Percentiles rank a stretch among this genome's conserved stretches.
Evolutionary conservation across 2,888 invertebrate species (phyloP).

Genomic region (Lapara coniferarum): DNA sequence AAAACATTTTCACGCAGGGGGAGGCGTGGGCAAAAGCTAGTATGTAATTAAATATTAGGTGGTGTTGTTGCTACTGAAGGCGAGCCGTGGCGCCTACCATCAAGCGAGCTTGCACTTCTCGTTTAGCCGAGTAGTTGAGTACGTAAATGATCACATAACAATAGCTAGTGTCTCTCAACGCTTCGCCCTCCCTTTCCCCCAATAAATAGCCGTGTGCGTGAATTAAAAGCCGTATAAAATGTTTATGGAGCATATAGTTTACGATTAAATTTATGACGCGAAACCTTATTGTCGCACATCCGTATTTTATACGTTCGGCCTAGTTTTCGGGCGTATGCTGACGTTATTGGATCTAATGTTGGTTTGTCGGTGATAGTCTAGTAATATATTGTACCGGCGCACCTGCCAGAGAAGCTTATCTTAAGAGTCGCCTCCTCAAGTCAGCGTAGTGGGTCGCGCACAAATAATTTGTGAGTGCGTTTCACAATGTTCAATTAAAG

Average conservation of each 20-base stretch:
- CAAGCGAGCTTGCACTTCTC: too few relatives aligned
- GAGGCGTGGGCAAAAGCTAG: too few relatives aligned
- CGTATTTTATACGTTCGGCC: slow-evolving; percentile 13
- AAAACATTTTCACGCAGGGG: too few relatives aligned
- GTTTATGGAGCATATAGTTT: slow-evolving; percentile 57
- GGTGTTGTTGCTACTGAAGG: too few relatives aligned
- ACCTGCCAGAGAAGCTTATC: too few relatives aligned
- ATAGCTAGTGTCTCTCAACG: not conserved
- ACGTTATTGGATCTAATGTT: slow-evolving; percentile 4
- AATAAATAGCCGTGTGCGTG: slow-evolving; percentile 29
- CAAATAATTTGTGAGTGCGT: too few relatives aligned
- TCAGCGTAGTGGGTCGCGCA: too few relatives aligned
- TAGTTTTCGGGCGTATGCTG: not conserved
- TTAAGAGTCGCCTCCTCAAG: too few relatives aligned
- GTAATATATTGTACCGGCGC: too few relatives aligned
- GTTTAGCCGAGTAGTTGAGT: not conserved
- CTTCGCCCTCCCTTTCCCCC: not conserved
- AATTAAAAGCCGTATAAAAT: slow-evolving; percentile 61
- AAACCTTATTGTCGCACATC: slow-evolving; percentile 42
- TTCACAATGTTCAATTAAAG: too few relatives aligned
- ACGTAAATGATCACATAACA: not conserved
- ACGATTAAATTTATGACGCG: slow-evolving; percentile 49
- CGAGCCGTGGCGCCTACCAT: too few relatives aligned
- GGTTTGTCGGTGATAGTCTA: not conserved
- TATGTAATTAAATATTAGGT: too few relatives aligned